phyloP scores from a whole-genome alignment of 2,888 invertebrate genomes.

The Auanema freiburgensis region DNA sequence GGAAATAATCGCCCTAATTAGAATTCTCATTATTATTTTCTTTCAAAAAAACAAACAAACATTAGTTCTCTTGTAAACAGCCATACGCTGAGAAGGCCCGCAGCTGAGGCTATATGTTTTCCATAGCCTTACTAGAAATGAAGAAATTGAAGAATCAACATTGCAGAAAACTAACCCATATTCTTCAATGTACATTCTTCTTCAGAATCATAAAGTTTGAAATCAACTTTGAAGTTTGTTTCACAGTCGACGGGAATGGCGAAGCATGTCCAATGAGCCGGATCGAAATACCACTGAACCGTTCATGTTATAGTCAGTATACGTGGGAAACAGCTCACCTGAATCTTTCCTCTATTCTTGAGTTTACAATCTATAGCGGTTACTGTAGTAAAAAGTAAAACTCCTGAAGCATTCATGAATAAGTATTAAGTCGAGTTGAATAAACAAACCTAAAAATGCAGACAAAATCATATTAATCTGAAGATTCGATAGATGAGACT shows the following conservation, averaged over 20 bases:
- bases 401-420: too few species aligned
- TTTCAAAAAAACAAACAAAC: neutral
- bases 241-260: constrained; percentile 17
- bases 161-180: constrained; percentile 15
- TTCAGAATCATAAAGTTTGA: constrained; percentile 19
- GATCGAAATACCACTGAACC: constrained; percentile 19
- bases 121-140: neutral
- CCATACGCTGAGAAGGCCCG: neutral
- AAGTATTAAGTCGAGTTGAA: too few species aligned
- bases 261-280: constrained; percentile 16
- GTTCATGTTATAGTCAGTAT: neutral
- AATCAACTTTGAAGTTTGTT: constrained; percentile 9
- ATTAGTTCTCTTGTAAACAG: neutral
- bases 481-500: too few species aligned
- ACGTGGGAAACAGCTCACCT: neutral
- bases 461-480: too few species aligned
- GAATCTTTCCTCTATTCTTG: too few species aligned
- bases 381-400: too few species aligned
- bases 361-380: too few species aligned
- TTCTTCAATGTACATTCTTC: constrained; percentile 21
- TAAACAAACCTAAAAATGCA: too few species aligned
- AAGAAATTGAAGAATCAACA: neutral
- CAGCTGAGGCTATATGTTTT: too few species aligned
- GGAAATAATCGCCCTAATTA: constrained; percentile 16
- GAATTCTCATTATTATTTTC: neutral